phyloP scores from a whole-genome alignment of 1,140 invertebrate species.

The Aplysia californica region DNA sequence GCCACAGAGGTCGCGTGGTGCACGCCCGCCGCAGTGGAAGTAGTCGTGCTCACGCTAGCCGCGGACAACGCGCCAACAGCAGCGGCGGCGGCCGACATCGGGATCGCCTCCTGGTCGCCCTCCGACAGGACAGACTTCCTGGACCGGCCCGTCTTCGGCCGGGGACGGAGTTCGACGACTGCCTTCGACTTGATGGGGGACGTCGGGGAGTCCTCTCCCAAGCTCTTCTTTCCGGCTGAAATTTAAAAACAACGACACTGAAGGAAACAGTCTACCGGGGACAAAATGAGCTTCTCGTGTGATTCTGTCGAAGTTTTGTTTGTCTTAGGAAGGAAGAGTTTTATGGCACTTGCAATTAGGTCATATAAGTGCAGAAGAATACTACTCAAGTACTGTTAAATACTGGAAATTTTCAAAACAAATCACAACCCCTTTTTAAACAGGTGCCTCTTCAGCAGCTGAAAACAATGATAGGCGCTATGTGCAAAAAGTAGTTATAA shows the following conservation, averaged over 20 bases:
- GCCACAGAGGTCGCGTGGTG: constrained; percentile 73
- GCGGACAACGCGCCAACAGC: not conserved
- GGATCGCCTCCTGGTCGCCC: not conserved
- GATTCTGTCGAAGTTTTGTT: too few species aligned
- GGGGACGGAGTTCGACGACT: constrained; percentile 20
- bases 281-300: too few species aligned
- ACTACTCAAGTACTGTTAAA: too few species aligned
- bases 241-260: not conserved
- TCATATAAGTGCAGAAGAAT: too few species aligned
- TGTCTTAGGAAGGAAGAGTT: too few species aligned
- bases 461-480: too few species aligned
- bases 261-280: too few species aligned
- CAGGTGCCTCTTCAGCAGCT: too few species aligned
- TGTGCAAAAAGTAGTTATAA: too few species aligned
- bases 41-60: constrained; percentile 46
- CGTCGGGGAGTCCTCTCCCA: not conserved
- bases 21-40: constrained; percentile 15
- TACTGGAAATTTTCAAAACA: too few species aligned
- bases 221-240: constrained; percentile 18
- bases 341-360: too few species aligned
- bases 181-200: constrained; percentile 17
- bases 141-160: not conserved
- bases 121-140: not conserved
- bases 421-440: too few species aligned
- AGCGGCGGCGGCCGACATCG: not conserved